phyloP scores from a whole-genome alignment of 1,140 invertebrate genomes.

The Euura lappo region DNA sequence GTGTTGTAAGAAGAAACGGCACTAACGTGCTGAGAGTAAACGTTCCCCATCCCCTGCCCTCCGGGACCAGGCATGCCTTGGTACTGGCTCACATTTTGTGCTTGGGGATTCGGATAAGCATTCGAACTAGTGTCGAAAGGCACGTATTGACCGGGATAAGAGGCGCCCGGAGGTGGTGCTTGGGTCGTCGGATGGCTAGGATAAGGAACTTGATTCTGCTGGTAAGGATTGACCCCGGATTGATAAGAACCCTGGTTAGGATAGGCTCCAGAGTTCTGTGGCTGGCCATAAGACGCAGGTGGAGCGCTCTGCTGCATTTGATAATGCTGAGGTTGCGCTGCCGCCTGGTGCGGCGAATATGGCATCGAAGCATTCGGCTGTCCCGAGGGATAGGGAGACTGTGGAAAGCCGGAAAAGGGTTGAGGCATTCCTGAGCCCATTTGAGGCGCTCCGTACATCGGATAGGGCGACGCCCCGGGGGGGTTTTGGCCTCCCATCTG shows the following conservation, averaged over 20 bases:
- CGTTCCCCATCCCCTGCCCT: slow-evolving; percentile 35
- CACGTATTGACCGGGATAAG: slow-evolving; percentile 12
- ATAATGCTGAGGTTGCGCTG: slow-evolving; percentile 3
- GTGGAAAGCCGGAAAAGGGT: slow-evolving; percentile 30
- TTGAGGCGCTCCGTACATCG: too few species aligned
- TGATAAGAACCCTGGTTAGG: neutral
- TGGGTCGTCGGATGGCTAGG: slow-evolving; percentile 18
- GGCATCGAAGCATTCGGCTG: slow-evolving; percentile 21
- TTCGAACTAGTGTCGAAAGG: slow-evolving; percentile 9
- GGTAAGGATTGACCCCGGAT: slow-evolving; percentile 20
- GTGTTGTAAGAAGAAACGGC: slow-evolving; percentile 20
- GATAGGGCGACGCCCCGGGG: too few species aligned
- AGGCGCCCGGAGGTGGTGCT: slow-evolving; percentile 9
- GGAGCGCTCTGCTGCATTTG: slow-evolving; percentile 20
- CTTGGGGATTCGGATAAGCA: neutral
- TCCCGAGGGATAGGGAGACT: slow-evolving; percentile 22
- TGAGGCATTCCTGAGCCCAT: slow-evolving; percentile 48
- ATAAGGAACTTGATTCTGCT: slow-evolving; percentile 6
- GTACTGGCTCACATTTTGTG: neutral
- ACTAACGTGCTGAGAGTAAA: slow-evolving; percentile 32
- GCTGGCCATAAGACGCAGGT: slow-evolving; percentile 17
- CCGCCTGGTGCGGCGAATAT: neutral
- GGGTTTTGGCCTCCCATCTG: too few species aligned
- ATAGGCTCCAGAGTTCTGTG: too few species aligned
- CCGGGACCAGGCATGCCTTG: slow-evolving; percentile 42